Evolutionary conservation across 2,113 vertebrate species (phyloP).

Genomic region (Pithys albifrons): DNA sequence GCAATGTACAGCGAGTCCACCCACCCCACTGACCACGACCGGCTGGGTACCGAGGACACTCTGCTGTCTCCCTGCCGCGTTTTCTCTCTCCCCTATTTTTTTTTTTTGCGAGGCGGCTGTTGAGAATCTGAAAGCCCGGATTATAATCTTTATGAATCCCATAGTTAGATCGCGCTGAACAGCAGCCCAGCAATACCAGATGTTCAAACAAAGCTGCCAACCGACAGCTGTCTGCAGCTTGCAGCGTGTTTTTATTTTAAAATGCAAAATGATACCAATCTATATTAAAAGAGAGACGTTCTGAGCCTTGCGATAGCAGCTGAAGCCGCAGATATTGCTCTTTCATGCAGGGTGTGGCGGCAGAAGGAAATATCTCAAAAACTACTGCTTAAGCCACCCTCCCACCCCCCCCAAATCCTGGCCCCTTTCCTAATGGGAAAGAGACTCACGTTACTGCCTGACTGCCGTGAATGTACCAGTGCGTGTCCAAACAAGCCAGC

Average conservation of each 20-base stretch:
- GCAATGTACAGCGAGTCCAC: fast-evolving
- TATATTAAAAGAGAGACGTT: slow-evolving; percentile 61
- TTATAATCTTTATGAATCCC: slow-evolving; percentile 78
- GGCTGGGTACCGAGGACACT: not conserved
- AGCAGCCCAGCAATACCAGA: slow-evolving; percentile 76
- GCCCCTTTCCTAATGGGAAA: slow-evolving; percentile 63
- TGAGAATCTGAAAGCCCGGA: slow-evolving; percentile 71
- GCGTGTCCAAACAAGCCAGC: slow-evolving; percentile 62
- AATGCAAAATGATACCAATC: slow-evolving; percentile 66
- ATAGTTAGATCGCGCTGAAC: slow-evolving; percentile 65
- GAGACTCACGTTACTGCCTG: slow-evolving; percentile 55
- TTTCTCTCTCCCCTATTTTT: not conserved
- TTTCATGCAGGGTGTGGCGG: slow-evolving; percentile 55
- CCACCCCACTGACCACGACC: not conserved
- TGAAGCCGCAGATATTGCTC: slow-evolving; percentile 38
- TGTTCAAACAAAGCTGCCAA: slow-evolving; percentile 78
- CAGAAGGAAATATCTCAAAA: slow-evolving; percentile 57
- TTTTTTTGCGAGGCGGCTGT: slow-evolving; percentile 41
- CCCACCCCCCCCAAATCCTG: slow-evolving; percentile 38
- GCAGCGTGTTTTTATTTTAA: slow-evolving; percentile 72
- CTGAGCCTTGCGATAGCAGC: slow-evolving; percentile 38
- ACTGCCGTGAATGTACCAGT: slow-evolving; percentile 57
- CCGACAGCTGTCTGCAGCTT: slow-evolving; percentile 75
- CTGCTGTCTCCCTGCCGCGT: not conserved
- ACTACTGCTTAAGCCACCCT: slow-evolving; percentile 45